Evolutionary conservation across 2,888 invertebrate species (phyloP), one percentile per base, ranked within the genome.

Genomic region (Athalia cordata): DNA sequence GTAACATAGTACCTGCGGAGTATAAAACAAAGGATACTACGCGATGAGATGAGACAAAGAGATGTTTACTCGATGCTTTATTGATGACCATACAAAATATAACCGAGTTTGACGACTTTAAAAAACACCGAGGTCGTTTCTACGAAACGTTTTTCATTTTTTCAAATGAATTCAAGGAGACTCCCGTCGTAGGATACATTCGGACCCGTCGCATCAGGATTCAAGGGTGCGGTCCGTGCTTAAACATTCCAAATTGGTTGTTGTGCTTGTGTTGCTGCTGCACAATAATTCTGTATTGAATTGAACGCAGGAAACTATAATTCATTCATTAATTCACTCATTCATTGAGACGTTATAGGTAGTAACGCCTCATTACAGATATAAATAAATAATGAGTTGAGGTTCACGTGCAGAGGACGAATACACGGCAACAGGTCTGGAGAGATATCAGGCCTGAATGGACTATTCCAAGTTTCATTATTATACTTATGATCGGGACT

Each of bases 211-310:
- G 75, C 75, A 64, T 62, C 75, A 64, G 45, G 75, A 75, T 75
- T 75, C 75, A 75, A 75, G 75, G 75, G 75, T 75, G 75, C 75
- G 75, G 75, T 75, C 75, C 61, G 62, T 52, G 50, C 75, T 61
- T 64, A 9, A 75, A 50, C 55, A 64, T 75, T 62, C 75, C 4
- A 75, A 72, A 57, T 9, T 43, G 59, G n/a, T n/a, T 55, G 55
- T 55, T 55, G 55, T 6, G 55, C 6, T 29, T 9, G 55, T 55
- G 55, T 55, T 9, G 55, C 29, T 29, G 29, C 29, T 29, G 29
- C 29, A 29, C 29, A 29, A 29, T 29, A 29, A 29, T 29, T 29
- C 29, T 59, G 75, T 50, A 47, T 43, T 68, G 5, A 62, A 29
- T 29, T 29, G 29, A 29, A 29, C 29, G 6, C 61, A 64, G 75